These are phyloP conservation scores for Eptatretus atami DNA, from an alignment of 2,797 vertebrate genomes.

Conservation along the genomic window DNA sequence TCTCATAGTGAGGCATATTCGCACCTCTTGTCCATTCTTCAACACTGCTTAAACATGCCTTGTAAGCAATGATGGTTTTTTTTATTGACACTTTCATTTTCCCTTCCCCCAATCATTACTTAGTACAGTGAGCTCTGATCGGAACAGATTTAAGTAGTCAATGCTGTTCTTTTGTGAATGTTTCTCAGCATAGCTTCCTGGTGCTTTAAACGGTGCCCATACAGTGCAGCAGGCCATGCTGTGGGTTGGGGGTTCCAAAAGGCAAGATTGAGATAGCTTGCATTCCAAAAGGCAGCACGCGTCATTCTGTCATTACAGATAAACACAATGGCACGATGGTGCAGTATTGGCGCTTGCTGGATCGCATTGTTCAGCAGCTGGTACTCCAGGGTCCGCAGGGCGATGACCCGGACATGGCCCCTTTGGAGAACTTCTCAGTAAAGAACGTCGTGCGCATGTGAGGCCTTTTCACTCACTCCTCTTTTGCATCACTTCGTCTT, in stretches of 20 bases:
- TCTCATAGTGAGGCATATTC: constrained; percentile 79
- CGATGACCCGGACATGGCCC: constrained; percentile 67
- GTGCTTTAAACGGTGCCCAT: too few relatives aligned
- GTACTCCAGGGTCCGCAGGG: constrained; percentile 92
- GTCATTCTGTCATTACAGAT: constrained; percentile 18
- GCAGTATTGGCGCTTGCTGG: constrained; percentile 86
- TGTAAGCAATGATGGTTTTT: constrained; percentile 23
- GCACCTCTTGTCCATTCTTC: constrained; percentile 92
- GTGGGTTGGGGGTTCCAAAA: too few relatives aligned
- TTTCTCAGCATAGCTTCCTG: too few relatives aligned
- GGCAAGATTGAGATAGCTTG: neutral
- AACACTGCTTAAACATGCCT: constrained; percentile 98
- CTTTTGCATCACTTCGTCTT: too few relatives aligned
- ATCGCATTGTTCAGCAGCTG: constrained; percentile 87
- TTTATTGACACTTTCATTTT: constrained; percentile 4
- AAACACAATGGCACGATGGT: constrained; percentile 89
- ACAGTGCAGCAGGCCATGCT: too few relatives aligned
- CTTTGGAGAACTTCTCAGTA: constrained; percentile 93
- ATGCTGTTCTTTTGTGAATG: too few relatives aligned
- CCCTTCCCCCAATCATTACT: neutral
- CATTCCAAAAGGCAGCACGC: too few relatives aligned
- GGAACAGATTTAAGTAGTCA: neutral
- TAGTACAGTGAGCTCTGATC: neutral
- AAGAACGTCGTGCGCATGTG: constrained; percentile 94
- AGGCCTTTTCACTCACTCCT: constrained; percentile 12